These are phyloP conservation scores for Tragelaphus imberbis DNA, from an alignment of 2,113 vertebrate species.

Conservation along the genomic window DNA sequence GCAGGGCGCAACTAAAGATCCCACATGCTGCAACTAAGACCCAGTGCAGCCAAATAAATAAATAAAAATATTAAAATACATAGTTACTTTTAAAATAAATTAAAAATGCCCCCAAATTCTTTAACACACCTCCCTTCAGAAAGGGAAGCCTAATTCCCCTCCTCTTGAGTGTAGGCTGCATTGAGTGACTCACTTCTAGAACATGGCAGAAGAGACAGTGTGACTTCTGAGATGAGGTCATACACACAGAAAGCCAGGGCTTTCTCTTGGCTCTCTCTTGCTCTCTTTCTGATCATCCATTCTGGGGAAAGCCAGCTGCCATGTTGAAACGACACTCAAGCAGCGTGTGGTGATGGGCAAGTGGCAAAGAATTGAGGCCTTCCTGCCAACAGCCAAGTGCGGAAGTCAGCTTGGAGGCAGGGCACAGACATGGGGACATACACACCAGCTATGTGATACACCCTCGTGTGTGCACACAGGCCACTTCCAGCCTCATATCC, in stretches of 20 bases:
- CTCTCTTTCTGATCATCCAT: neutral
- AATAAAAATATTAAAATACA: neutral
- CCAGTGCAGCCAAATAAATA: neutral
- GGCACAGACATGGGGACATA: accelerated
- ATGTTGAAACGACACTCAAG: neutral
- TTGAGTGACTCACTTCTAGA: neutral
- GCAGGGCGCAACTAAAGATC: neutral
- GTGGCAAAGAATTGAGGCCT: neutral
- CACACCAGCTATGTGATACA: neutral
- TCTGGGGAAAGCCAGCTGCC: neutral
- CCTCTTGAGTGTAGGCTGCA: neutral
- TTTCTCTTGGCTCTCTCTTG: neutral
- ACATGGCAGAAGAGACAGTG: neutral
- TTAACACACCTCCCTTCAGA: neutral
- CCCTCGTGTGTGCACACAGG: neutral
- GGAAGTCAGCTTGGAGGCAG: neutral
- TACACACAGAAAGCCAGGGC: neutral
- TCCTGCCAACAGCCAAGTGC: neutral
- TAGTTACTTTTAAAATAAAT: neutral
- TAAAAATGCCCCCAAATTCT: neutral
- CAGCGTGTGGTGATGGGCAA: accelerated
- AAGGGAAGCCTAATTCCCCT: neutral
- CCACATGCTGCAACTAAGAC: neutral
- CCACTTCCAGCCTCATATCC: neutral
- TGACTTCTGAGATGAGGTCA: neutral